A percentile compares a stretch with the other conserved stretches of the same genome.
Evolutionary conservation across 2,113 vertebrate genomes (phyloP).

Genomic region (Odontesthes bonariensis): DNA sequence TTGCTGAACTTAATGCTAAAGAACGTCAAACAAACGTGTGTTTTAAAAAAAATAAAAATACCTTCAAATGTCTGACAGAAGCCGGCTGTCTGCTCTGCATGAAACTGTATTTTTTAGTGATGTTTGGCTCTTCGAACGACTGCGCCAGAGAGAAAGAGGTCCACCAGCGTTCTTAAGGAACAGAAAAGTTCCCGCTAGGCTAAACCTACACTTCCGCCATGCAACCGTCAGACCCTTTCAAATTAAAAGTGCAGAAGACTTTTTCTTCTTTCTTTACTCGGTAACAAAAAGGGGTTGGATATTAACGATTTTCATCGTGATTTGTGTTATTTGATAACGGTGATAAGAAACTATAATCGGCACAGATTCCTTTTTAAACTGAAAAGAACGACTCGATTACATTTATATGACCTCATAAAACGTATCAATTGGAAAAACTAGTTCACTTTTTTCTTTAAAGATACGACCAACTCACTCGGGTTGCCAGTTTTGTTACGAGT

Average conservation of each 20-base stretch:
- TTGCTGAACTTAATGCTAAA: neutral
- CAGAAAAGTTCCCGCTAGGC: slow-evolving; percentile 50
- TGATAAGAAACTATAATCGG: too few relatives aligned
- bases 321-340: too few relatives aligned
- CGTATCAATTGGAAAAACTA: too few relatives aligned
- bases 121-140: neutral
- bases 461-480: too few relatives aligned
- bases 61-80: neutral
- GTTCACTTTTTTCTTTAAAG: too few relatives aligned
- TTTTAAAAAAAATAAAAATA: neutral
- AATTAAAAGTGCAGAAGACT: slow-evolving; percentile 27
- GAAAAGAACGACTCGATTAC: too few relatives aligned
- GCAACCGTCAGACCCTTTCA: slow-evolving; percentile 39
- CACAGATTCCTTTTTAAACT: too few relatives aligned
- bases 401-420: too few relatives aligned
- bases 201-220: neutral
- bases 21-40: neutral
- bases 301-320: too few relatives aligned
- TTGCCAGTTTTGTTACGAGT: too few relatives aligned
- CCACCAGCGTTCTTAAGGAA: neutral
- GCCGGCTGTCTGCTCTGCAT: neutral
- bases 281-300: too few relatives aligned
- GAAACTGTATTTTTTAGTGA: neutral
- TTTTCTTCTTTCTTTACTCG: neutral
- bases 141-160: neutral